Base-by-base conservation (phyloP, 92 coral and sea anemone species). In the Phymanthus crucifer region DNA sequence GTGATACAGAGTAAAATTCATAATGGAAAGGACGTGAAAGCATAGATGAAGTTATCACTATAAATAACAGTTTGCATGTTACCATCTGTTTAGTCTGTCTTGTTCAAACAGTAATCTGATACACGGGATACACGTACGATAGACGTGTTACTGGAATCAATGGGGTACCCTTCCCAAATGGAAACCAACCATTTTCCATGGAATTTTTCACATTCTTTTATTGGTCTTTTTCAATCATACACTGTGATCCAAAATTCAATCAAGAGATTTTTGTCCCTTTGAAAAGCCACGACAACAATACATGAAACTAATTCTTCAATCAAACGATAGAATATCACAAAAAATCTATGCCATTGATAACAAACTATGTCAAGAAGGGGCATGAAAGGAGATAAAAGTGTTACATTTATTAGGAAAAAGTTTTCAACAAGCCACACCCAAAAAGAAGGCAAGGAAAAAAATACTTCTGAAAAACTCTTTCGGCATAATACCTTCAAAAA, bases 241-340 rank as follows among this genome's bases (percentile, higher is more conserved):
- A 69, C 23, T 69, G 73, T 69, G 73, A 35, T 69, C 43, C 40
- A 69, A 34, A 34, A 69, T 34, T 69, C 73, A 69, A 69, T 69
- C 73, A 69, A 69, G 35, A 34, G 73, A 69, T 69, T 69, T 69
- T 69, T 47, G 73, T 69, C 47, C 34, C 35, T 69, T 35, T 69
- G 13, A 5, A 43, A 43, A 43, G 48, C 48, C 48, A 43, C 48
- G 48, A 43, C 48, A 43, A 43, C n/a, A 43, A 43, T 43, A 43
- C 1, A 43, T 9, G 18, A 50, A 50, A 50, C 29, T 6, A 57
- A 10, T 21, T 19, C 21, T 21, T 57, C 32, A 27, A 61, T 61
- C 68, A 61, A 61, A 21, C 6, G 27, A 21, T 54, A 12, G 10
- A 54, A 54, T 54, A 14, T 54, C n/a, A 23, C 64, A 3, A 54